Evolutionary conservation across 2,888 invertebrate species (phyloP).

Genomic region (Caenorhabditis drosophilae): DNA sequence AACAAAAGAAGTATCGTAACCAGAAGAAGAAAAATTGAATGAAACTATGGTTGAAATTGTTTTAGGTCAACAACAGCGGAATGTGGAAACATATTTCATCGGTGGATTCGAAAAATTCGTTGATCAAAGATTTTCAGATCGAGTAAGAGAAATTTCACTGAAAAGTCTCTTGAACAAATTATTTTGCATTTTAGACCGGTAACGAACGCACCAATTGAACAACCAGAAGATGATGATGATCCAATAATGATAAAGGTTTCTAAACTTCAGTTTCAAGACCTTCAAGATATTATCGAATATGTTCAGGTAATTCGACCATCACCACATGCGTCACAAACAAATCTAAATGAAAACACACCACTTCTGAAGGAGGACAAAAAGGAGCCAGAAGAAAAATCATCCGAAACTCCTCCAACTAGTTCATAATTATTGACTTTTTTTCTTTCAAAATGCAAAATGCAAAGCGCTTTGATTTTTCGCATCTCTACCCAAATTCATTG

Average conservation of each 20-base stretch:
- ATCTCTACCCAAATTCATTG: background rate
- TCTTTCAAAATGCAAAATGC: background rate
- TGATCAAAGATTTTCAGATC: conserved; percentile 36
- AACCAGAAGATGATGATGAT: conserved; percentile 65
- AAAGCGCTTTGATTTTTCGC: conserved; percentile 1
- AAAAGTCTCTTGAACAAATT: background rate
- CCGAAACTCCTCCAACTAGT: background rate
- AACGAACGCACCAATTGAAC: conserved; percentile 49
- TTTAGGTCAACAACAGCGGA: conserved; percentile 74
- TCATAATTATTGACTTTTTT: conserved; percentile 1
- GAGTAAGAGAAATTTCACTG: conserved; percentile 1
- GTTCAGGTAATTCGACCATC: conserved; percentile 56
- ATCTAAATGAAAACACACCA: conserved; percentile 49
- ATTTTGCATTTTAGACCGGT: conserved; percentile 6
- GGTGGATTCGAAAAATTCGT: conserved; percentile 57
- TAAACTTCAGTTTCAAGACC: no score
- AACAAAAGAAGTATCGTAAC: conserved; percentile 84
- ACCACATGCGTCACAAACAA: conserved; percentile 50
- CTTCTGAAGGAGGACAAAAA: conserved; percentile 42
- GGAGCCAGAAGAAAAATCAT: conserved; percentile 4
- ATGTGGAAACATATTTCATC: conserved; percentile 78
- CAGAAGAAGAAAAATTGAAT: no score
- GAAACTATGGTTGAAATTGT: no score
- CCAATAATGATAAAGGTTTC: conserved; percentile 69
- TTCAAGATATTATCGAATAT: background rate